Evolutionary conservation across 2,113 vertebrate genomes (phyloP).

Genomic region (Lathamus discolor): DNA sequence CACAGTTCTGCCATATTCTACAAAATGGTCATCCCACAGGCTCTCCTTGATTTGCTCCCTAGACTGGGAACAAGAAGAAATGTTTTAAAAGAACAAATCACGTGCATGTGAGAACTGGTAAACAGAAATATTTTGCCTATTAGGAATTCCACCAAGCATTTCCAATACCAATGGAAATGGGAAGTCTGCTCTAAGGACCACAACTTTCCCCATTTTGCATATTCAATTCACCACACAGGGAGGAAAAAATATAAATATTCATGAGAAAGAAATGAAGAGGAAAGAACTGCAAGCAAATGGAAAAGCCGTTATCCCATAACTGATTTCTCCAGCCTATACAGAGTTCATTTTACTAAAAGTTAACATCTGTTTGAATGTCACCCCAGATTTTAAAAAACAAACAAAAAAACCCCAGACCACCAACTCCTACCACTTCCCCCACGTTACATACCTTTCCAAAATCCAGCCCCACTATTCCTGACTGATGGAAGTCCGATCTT

Average conservation of each 20-base stretch:
- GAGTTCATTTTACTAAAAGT: neutral
- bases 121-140: neutral
- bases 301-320: neutral
- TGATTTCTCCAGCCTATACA: neutral
- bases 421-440: neutral
- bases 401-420: neutral
- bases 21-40: conserved; percentile 91
- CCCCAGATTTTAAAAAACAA: neutral
- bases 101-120: neutral
- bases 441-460: conserved; percentile 72
- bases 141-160: neutral
- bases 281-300: neutral
- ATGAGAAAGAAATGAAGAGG: neutral
- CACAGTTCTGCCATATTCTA: conserved; percentile 88
- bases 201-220: neutral
- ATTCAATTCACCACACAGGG: neutral
- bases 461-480: conserved; percentile 62
- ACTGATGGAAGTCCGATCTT: conserved; percentile 79
- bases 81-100: neutral
- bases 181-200: neutral
- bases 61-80: conserved; percentile 68
- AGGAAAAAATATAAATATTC: neutral
- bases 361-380: neutral
- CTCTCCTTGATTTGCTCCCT: conserved; percentile 82
- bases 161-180: neutral